Conservation (phyloP, 2,113 vertebrate species). For the Thamnophis sirtalis region DNA sequence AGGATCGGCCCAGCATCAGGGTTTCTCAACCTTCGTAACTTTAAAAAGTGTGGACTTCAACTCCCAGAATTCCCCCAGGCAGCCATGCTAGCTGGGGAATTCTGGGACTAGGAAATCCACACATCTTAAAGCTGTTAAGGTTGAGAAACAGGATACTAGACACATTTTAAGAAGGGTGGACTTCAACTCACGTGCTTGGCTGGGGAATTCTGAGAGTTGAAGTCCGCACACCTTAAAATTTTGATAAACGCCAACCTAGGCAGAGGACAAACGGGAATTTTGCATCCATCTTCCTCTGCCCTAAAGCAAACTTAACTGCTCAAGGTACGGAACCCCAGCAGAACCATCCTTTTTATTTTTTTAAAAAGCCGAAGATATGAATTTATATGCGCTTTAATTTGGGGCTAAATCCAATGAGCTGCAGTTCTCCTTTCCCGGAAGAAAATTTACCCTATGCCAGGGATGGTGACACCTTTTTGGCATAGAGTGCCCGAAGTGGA, state of each 20-base stretch:
- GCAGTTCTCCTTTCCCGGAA: neutral
- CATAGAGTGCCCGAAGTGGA: no score
- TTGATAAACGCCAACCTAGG: neutral
- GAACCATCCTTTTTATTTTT: neutral
- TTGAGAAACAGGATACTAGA: neutral
- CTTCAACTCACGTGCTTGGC: neutral
- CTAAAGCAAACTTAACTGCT: neutral
- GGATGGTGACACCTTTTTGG: no score
- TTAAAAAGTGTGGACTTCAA: neutral
- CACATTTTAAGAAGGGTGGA: no score
- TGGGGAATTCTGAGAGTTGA: neutral
- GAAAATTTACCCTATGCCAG: no score
- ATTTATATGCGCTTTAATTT: neutral
- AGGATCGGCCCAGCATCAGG: neutral
- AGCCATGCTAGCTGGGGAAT: neutral
- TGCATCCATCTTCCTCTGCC: no score
- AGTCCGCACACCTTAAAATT: neutral
- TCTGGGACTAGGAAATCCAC: neutral
- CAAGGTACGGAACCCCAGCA: no score
- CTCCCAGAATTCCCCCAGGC: neutral
- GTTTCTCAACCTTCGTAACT: neutral
- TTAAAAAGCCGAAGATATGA: neutral
- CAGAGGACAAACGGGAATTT: neutral
- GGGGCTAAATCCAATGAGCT: neutral
- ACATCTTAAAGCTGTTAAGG: neutral